Conservation (phyloP, 1,140 invertebrate genomes). For the Dendroctonus ponderosae region DNA sequence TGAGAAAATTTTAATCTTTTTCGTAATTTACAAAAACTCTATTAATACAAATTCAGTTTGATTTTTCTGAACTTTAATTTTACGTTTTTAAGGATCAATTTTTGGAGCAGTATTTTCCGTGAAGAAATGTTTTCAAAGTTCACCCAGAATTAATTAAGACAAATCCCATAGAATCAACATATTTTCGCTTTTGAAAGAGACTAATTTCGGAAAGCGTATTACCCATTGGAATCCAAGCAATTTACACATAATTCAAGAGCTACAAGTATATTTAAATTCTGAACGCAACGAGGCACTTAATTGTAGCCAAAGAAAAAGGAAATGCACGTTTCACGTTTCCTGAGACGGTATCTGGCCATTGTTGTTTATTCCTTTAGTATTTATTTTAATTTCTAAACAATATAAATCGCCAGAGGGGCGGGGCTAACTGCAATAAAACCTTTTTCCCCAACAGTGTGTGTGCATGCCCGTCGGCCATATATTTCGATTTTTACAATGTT, state of each 20-base stretch:
- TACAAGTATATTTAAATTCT: conserved; percentile 17
- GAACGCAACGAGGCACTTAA: conserved; percentile 23
- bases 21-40: too few species aligned
- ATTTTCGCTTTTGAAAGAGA: too few species aligned
- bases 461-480: conserved; percentile 12
- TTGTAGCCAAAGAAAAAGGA: conserved; percentile 21
- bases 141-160: too few species aligned
- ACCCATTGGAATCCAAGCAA: conserved; percentile 8
- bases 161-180: too few species aligned
- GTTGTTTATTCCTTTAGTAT: conserved; percentile 26
- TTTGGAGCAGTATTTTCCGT: too few species aligned
- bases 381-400: conserved; percentile 28
- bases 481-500: conserved; percentile 7
- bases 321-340: conserved; percentile 28
- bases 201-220: not conserved
- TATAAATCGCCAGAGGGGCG: conserved; percentile 20
- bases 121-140: too few species aligned
- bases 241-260: conserved; percentile 16
- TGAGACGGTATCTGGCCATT: conserved; percentile 22
- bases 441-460: conserved; percentile 14
- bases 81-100: too few species aligned
- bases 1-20: too few species aligned
- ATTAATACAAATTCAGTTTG: too few species aligned
- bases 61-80: too few species aligned
- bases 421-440: conserved; percentile 10